These are phyloP conservation scores for Rhadinocentrus ornatus DNA, from an alignment of 2,797 vertebrate species.

Conservation along the genomic window DNA sequence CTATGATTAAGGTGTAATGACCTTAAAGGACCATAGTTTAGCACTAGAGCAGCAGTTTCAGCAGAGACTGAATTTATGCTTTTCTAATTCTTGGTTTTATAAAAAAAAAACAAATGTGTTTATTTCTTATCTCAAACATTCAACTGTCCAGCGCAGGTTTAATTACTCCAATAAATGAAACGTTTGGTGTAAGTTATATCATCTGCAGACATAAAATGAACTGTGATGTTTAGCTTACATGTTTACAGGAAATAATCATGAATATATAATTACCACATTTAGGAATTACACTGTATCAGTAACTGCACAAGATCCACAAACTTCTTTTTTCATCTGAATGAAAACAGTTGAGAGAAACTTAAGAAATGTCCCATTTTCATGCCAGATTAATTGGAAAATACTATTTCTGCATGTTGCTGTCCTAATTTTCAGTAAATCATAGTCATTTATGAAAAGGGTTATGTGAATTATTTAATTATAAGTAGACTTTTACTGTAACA, in stretches of 20 bases:
- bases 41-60: neutral
- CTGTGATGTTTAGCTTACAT: neutral
- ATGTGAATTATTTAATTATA: no score
- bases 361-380: neutral
- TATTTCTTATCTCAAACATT: neutral
- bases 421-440: neutral
- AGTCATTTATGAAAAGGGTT: neutral
- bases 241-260: neutral
- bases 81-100: neutral
- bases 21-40: no score
- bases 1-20: no score
- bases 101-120: neutral
- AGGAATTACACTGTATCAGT: neutral
- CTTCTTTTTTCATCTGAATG: neutral
- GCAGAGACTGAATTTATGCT: neutral
- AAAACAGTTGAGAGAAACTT: neutral
- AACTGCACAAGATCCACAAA: no score
- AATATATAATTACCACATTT: neutral
- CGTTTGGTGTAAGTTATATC: neutral
- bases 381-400: neutral
- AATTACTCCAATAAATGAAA: neutral
- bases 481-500: no score
- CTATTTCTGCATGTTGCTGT: neutral
- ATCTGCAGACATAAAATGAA: neutral
- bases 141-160: neutral